A percentile compares a stretch with the other conserved stretches of the same genome.
These are phyloP conservation scores for Horisme vitalbata DNA, from an alignment of 2,888 invertebrate species.

Conservation along the genomic window DNA sequence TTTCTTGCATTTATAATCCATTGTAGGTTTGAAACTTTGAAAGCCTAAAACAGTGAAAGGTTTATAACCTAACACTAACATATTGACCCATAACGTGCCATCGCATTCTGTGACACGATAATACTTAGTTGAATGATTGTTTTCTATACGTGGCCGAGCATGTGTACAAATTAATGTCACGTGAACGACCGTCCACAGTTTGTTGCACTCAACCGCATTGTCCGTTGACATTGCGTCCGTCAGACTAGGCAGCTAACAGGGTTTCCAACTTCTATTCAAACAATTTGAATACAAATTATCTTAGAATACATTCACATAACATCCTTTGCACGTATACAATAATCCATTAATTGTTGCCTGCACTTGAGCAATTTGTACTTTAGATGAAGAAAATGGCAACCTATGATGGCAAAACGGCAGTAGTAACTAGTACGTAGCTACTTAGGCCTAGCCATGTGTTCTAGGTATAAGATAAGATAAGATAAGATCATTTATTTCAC, in stretches of 20 bases:
- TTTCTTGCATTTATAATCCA: conserved; percentile 1
- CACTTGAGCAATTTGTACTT: no score
- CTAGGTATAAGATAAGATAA: no score
- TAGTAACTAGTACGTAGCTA: no score
- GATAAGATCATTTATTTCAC: no score
- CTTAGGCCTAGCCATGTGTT: no score
- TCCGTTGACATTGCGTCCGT: conserved; percentile 65
- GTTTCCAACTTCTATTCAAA: conserved; percentile 18
- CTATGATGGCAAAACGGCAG: no score
- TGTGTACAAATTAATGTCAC: conserved; percentile 59
- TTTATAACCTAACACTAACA: conserved; percentile 6
- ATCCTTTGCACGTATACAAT: neutral
- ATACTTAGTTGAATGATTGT: conserved; percentile 21
- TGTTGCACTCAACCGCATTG: conserved; percentile 65
- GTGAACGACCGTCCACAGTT: conserved; percentile 65
- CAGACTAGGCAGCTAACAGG: conserved; percentile 23
- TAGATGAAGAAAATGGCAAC: no score
- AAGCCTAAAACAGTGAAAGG: neutral
- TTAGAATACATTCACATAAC: neutral
- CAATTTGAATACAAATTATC: conserved; percentile 5
- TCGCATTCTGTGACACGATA: conserved; percentile 10
- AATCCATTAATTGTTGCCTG: no score
- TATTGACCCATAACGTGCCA: conserved; percentile 11
- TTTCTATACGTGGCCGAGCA: conserved; percentile 46
- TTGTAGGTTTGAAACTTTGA: conserved; percentile 2